A percentile compares a stretch with the other conserved stretches of the same genome.
These are phyloP conservation scores for Tribolium castaneum DNA, from an alignment of 1,140 invertebrate species.

Conservation along the genomic window DNA sequence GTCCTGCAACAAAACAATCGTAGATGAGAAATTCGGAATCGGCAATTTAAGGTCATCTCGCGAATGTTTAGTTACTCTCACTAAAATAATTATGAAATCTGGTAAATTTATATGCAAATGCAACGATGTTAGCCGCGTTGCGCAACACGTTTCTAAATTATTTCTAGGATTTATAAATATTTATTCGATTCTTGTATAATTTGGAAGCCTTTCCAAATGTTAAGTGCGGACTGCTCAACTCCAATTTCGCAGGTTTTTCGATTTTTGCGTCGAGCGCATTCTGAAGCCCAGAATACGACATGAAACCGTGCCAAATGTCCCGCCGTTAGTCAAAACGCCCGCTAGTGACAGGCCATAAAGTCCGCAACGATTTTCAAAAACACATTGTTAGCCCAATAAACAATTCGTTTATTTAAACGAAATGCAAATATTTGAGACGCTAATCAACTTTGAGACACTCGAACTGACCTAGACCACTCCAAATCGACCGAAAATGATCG, in stretches of 20 bases:
- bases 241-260: not conserved
- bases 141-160: conserved; percentile 35
- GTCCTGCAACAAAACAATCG: conserved; percentile 16
- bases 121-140: conserved; percentile 32
- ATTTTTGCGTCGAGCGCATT: conserved; percentile 1
- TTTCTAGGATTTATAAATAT: conserved; percentile 36
- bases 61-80: conserved; percentile 26
- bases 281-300: conserved; percentile 1
- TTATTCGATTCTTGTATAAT: conserved; percentile 36
- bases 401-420: conserved; percentile 1
- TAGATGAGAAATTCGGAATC: not conserved
- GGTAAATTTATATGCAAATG: conserved; percentile 36
- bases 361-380: not conserved
- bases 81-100: conserved; percentile 36
- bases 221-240: conserved; percentile 9
- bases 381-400: not conserved
- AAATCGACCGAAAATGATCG: not conserved
- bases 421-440: not conserved
- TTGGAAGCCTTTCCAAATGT: conserved; percentile 32
- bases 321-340: conserved; percentile 19
- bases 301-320: conserved; percentile 13
- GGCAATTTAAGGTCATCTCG: conserved; percentile 5
- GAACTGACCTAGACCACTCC: conserved; percentile 18
- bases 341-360: conserved; percentile 12
- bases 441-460: not conserved